phyloP scores from a whole-genome alignment of 1,140 invertebrate genomes.

The Chrysomallon squamiferum region DNA sequence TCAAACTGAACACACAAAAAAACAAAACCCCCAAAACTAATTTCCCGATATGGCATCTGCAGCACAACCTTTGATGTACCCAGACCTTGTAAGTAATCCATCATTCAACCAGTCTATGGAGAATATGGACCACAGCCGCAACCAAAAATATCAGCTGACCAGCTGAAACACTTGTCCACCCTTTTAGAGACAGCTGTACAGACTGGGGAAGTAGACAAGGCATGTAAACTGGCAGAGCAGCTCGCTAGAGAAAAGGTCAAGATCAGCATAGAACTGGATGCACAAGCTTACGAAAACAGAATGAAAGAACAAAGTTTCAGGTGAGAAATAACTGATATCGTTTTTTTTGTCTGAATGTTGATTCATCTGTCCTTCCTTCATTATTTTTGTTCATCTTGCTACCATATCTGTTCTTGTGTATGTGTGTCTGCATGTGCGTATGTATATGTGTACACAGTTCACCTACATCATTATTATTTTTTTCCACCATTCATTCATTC shows the following conservation, averaged over 20 bases:
- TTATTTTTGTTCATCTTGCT: too few relatives aligned
- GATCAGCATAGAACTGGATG: conserved; percentile 17
- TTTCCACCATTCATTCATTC: neutral
- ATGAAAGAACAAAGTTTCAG: conserved; percentile 21
- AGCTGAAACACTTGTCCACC: conserved; percentile 11
- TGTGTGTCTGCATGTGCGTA: neutral
- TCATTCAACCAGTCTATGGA: too few relatives aligned
- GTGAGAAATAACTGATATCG: conserved; percentile 13
- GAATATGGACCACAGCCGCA: too few relatives aligned
- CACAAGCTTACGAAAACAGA: conserved; percentile 7
- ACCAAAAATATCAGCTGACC: too few relatives aligned
- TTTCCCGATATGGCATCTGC: too few relatives aligned
- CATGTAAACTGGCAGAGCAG: conserved; percentile 19
- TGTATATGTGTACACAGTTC: neutral
- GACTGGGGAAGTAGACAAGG: conserved; percentile 17
- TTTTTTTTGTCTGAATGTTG: too few relatives aligned
- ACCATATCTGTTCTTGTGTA: too few relatives aligned
- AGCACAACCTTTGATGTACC: too few relatives aligned
- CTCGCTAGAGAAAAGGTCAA: conserved; percentile 21
- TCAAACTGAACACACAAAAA: too few relatives aligned
- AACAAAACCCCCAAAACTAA: too few relatives aligned
- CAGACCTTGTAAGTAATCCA: too few relatives aligned
- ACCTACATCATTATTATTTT: neutral
- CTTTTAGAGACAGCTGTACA: conserved; percentile 27
- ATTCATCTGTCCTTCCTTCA: neutral